Percentiles rank a stretch among this genome's conserved stretches.
Conservation (phyloP, 2,113 vertebrate genomes). For the Daboia siamensis region DNA sequence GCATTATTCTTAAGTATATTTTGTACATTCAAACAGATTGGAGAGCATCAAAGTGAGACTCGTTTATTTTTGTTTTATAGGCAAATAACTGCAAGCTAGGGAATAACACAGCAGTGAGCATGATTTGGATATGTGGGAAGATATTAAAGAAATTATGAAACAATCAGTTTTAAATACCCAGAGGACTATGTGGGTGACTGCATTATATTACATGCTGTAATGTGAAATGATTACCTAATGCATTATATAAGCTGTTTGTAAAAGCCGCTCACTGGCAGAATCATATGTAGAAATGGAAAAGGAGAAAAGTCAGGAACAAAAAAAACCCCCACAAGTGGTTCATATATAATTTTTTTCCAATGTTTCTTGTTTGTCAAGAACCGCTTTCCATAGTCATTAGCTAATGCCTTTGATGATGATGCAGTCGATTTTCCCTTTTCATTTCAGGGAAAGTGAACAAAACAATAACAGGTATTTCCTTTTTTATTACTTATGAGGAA, state of each 20-base stretch:
- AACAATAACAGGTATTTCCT: slow-evolving; percentile 32
- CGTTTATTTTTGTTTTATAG: background rate
- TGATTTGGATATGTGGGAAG: background rate
- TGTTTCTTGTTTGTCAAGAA: slow-evolving; percentile 19
- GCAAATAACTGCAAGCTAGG: background rate
- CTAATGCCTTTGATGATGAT: slow-evolving; percentile 32
- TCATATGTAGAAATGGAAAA: background rate
- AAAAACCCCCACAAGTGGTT: background rate
- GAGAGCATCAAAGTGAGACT: background rate
- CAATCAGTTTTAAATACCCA: slow-evolving; percentile 12
- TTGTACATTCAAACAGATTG: background rate
- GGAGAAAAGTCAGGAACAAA: background rate
- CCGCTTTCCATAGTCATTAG: slow-evolving; percentile 48
- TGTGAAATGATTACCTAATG: slow-evolving; percentile 7
- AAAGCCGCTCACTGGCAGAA: background rate
- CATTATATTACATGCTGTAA: background rate
- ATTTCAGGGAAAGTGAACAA: slow-evolving; percentile 21
- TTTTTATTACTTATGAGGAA: slow-evolving; percentile 52
- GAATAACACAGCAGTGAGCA: slow-evolving; percentile 3
- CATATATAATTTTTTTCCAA: background rate
- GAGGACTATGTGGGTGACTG: slow-evolving; percentile 8
- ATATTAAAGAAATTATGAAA: slow-evolving; percentile 22
- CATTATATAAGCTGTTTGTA: background rate
- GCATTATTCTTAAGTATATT: background rate
- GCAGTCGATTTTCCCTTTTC: slow-evolving; percentile 51